Evolutionary conservation across 2,113 vertebrate genomes (phyloP), one percentile per base, ranked within the genome.

Genomic region (Axis porcinus): DNA sequence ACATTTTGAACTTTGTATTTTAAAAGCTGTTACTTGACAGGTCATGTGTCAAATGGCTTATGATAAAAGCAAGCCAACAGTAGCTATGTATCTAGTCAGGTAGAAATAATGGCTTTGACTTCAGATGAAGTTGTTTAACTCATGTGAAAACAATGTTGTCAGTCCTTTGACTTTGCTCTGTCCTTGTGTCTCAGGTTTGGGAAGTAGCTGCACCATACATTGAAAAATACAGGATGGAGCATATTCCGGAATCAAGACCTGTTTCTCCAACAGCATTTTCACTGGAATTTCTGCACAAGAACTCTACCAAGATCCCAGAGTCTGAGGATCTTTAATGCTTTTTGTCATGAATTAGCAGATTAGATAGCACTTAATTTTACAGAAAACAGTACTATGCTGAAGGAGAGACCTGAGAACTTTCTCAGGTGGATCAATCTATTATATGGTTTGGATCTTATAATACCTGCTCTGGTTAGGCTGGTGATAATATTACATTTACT

Each of bases 221-320:
- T 43, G 99, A 99, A 90, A 99, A 99, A 97, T 99, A 99, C 96
- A 99, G 99, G 98, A 98, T 98, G 36, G 99, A 99, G 95, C 99
- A 99, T 85, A 99, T 99, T 97, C 99, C 99, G 0, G 99, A 99
- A 97, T 99, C 99, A 0, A 99, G 99, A 87, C 99, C 99, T 2
- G 52, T 98, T 97, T 99, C 99, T 90, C 99, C 99, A 9, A 99
- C 99, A 0, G 99, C 99, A 94, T 99, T 99, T 97, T 99, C 99
- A 60, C 98, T 99, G 98, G 99, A 99, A 25, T 97, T 97, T 0
- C 99, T 99, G 40, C 97, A 98, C 97, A 21, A 96, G 98, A 98
- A 99, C 98, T 91, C 5, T 64, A 50, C n/a, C 21, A 83, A 54
- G 36, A 96, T 98, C 33, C 17, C 89, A 2, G 98, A 98, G 64